phyloP scores from a whole-genome alignment of 2,113 vertebrate genomes.

The Sander vitreus region DNA sequence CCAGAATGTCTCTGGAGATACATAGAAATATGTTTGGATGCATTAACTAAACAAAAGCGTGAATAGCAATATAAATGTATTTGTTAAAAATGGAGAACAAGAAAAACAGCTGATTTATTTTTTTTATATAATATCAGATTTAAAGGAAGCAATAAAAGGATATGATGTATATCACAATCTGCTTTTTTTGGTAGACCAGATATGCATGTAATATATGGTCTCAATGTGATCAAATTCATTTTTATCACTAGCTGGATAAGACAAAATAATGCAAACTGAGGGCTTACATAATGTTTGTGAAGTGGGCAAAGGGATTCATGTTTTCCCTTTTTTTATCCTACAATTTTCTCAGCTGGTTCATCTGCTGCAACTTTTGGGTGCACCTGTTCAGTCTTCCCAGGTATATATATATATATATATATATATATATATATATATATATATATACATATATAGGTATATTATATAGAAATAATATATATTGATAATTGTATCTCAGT shows the following conservation, averaged over 20 bases:
- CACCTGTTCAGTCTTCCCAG: slow-evolving; percentile 36
- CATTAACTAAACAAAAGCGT: slow-evolving; percentile 8
- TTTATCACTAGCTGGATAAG: slow-evolving; percentile 16
- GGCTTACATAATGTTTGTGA: slow-evolving; percentile 41
- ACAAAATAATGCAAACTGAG: slow-evolving; percentile 27
- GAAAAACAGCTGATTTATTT: neutral
- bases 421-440: no score
- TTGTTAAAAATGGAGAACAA: neutral
- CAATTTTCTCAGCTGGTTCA: neutral
- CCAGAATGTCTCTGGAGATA: slow-evolving; percentile 3
- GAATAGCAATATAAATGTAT: neutral
- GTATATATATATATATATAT: no score
- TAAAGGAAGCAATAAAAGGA: slow-evolving; percentile 1
- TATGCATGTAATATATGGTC: slow-evolving; percentile 11
- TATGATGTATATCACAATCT: neutral
- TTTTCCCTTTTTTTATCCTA: slow-evolving; percentile 34
- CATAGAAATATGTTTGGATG: slow-evolving; percentile 11
- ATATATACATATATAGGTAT: no score
- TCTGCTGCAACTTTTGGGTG: slow-evolving; percentile 20
- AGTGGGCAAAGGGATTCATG: slow-evolving; percentile 35
- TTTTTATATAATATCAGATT: neutral
- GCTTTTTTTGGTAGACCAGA: neutral
- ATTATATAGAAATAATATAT: no score
- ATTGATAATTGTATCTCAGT: slow-evolving; percentile 44
- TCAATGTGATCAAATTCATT: slow-evolving; percentile 31